A percentile compares a stretch with the other conserved stretches of the same genome.
These are phyloP conservation scores for Eupithecia exiguata DNA, from an alignment of 2,888 invertebrate species.

Conservation along the genomic window DNA sequence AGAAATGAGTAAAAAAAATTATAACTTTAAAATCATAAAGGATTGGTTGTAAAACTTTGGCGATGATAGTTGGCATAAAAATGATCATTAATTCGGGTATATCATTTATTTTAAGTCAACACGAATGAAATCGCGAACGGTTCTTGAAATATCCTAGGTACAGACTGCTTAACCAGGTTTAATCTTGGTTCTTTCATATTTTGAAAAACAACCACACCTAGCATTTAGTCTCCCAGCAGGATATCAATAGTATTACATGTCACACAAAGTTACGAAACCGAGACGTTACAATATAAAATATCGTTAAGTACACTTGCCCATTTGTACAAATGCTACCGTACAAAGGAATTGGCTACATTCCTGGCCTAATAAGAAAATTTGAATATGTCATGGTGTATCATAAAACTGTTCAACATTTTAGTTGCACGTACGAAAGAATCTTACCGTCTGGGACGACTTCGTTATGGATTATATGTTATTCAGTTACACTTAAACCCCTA, in stretches of 20 bases:
- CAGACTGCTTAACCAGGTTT: background rate
- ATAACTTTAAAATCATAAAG: no score
- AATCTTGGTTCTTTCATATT: constrained; percentile 18
- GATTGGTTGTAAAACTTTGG: no score
- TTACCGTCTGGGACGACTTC: background rate
- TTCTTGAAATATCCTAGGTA: background rate
- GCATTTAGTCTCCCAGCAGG: constrained; percentile 31
- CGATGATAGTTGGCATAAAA: no score
- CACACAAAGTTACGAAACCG: constrained; percentile 26
- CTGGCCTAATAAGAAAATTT: constrained; percentile 9
- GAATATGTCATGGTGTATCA: constrained; percentile 4
- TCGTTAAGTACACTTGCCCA: constrained; percentile 8
- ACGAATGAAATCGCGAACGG: no score
- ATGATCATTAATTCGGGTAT: no score
- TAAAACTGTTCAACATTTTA: background rate
- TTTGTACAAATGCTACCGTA: constrained; percentile 24
- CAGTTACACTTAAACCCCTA: background rate
- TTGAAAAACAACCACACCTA: constrained; percentile 23
- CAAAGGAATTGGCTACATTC: constrained; percentile 25
- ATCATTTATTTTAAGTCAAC: no score
- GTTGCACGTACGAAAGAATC: background rate
- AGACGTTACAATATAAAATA: constrained; percentile 21
- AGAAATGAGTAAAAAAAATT: no score
- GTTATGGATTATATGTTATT: constrained; percentile 6
- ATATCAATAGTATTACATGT: constrained; percentile 22